A percentile compares a stretch with the other conserved stretches of the same genome.
Conservation (phyloP, 1,140 invertebrate species). For the Drosophila kanapiae region DNA sequence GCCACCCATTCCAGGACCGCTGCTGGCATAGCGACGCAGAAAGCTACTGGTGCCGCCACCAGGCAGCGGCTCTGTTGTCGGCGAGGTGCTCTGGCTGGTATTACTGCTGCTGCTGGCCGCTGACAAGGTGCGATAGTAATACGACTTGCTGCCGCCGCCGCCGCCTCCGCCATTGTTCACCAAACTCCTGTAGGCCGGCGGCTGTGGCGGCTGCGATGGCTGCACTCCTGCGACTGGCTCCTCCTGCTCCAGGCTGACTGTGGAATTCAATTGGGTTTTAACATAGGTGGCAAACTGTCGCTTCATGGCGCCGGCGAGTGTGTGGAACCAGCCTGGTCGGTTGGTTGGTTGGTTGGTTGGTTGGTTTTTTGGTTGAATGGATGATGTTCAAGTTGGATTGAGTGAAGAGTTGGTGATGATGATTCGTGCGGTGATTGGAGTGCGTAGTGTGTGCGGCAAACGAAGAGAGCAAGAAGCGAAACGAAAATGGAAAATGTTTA, state of each 20-base stretch:
- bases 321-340: slow-evolving; percentile 87
- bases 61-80: slow-evolving; percentile 64
- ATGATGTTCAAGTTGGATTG: slow-evolving; percentile 22
- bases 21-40: slow-evolving; percentile 34
- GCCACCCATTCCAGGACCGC: not conserved
- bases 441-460: slow-evolving; percentile 33
- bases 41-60: slow-evolving; percentile 41
- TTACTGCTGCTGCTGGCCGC: slow-evolving; percentile 75
- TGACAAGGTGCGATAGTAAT: slow-evolving; percentile 76
- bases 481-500: slow-evolving; percentile 37
- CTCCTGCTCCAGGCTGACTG: slow-evolving; percentile 74
- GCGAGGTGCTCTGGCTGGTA: slow-evolving; percentile 76
- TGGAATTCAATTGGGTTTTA: slow-evolving; percentile 88
- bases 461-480: slow-evolving; percentile 50
- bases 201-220: slow-evolving; percentile 43
- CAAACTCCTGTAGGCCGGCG: slow-evolving; percentile 71
- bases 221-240: slow-evolving; percentile 16
- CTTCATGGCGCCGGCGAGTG: slow-evolving; percentile 88
- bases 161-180: slow-evolving; percentile 22
- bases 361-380: too few relatives aligned
- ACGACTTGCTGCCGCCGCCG: slow-evolving; percentile 45
- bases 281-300: slow-evolving; percentile 92
- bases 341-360: slow-evolving; percentile 6
- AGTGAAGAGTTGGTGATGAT: slow-evolving; percentile 18
- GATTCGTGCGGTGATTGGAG: slow-evolving; percentile 22